Evolutionary conservation across 2,888 invertebrate genomes (phyloP), one percentile per base, ranked within the genome.

Genomic region (Rhamphomyia laevipes): DNA sequence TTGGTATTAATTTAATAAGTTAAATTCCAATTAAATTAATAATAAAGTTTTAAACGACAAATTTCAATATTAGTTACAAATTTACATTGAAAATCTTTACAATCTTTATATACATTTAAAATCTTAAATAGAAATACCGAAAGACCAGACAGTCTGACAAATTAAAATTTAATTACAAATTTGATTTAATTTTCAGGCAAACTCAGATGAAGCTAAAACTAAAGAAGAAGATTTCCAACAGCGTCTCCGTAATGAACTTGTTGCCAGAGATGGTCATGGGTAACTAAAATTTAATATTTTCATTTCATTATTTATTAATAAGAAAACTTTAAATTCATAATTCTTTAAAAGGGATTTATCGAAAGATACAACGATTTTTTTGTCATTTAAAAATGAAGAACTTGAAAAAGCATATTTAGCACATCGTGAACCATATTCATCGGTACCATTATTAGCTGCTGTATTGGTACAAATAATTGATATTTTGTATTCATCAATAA

Each of bases 191-290:
- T 30, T 50, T 35, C 35, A 54, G 52, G 54, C 52, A 16, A 52
- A 49, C 40, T 52, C 54, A 1, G 52, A 51, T 21, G 54, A 54
- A 27, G 51, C 53, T 15, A 45, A 45, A 33, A 44, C 48, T 47
- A 68, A 67, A 46, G 57, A 64, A 43, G 84, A 87, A 65, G 86
- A 87, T 67, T 85, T 90, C 71, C 82, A 87, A 72, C 77, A 81
- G 66, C 74, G 84, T 64, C 75, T 92, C 59, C 76, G 84, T 60
- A 84, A 88, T 66, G 92, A 92, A 67, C 76, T 92, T 50, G 84
- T 89, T 57, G 86, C 83, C 65, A 77, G 89, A 62, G 88, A 91
- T 70, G 85, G 86, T 46, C 82, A 86, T 70, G 84, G 81, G 87
- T 86, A 74, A 76, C 7, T 30, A n/a, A 6, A 11, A 27, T 27